Conservation (phyloP, 1,140 invertebrate species). For the Bilobella aurantiaca region DNA sequence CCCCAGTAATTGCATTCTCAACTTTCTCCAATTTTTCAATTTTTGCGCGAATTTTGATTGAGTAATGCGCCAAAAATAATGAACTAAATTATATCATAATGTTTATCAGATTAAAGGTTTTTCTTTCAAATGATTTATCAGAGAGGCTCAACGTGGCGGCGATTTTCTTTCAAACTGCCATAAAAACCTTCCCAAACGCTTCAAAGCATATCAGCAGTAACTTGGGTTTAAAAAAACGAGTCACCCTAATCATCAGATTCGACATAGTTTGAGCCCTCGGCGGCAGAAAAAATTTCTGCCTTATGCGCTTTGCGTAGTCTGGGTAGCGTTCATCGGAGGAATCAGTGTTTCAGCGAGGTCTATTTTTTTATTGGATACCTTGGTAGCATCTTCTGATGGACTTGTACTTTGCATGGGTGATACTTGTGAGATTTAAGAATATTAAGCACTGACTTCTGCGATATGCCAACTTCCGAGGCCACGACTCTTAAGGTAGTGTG, state of each 20-base stretch:
- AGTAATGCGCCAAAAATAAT: no score
- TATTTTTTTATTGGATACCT: not conserved
- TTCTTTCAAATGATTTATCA: no score
- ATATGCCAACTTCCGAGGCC: not conserved
- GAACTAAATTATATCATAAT: no score
- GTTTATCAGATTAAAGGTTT: no score
- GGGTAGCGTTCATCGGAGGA: not conserved
- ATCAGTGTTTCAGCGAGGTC: not conserved
- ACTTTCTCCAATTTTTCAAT: no score
- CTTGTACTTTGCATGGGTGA: not conserved
- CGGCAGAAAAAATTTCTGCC: constrained; percentile 35
- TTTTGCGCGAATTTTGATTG: no score
- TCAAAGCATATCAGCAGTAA: not conserved
- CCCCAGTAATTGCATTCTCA: no score
- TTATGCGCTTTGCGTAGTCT: constrained; percentile 29
- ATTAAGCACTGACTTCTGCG: not conserved
- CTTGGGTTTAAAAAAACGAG: not conserved
- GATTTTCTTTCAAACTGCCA: not conserved
- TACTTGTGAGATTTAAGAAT: constrained; percentile 3
- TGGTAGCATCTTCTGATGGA: not conserved
- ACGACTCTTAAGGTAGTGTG: not conserved
- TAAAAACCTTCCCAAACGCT: not conserved
- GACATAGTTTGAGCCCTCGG: not conserved
- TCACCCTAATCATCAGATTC: not conserved
- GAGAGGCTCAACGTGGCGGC: not conserved